Evolutionary conservation across 1,140 invertebrate genomes (phyloP).

Genomic region (Rhysida immarginata): DNA sequence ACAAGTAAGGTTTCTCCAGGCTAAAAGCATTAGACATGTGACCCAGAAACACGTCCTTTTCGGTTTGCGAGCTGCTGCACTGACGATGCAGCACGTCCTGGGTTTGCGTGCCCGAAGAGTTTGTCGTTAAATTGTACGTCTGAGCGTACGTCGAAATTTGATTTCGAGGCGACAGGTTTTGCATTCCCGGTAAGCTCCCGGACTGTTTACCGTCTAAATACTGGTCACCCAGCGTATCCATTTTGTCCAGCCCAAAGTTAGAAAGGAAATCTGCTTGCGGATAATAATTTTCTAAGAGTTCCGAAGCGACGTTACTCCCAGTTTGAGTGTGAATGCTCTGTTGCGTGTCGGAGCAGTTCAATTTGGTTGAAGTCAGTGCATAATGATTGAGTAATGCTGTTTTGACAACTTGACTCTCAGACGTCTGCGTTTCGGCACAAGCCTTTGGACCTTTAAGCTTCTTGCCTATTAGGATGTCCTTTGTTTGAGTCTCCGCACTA

Average conservation of each 20-base stretch:
- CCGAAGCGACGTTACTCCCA: not conserved
- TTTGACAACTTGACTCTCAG: not conserved
- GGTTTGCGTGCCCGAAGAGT: not conserved
- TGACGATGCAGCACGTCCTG: too few species aligned
- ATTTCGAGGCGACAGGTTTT: not conserved
- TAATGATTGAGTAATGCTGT: not conserved
- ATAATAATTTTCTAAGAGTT: not conserved
- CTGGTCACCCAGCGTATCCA: not conserved
- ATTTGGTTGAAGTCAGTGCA: not conserved
- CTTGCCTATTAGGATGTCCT: not conserved
- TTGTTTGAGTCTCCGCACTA: not conserved
- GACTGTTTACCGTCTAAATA: too few species aligned
- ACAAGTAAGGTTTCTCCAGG: too few species aligned
- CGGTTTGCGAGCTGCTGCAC: not conserved
- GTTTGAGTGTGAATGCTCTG: not conserved
- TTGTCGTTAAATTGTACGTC: not conserved
- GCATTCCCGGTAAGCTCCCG: not conserved
- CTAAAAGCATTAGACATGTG: not conserved
- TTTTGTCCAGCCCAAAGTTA: not conserved
- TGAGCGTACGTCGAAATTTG: not conserved
- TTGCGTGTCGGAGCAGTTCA: not conserved
- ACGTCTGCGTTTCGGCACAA: slow-evolving; percentile 2
- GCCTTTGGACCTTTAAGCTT: not conserved
- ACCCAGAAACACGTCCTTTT: slow-evolving; percentile 4
- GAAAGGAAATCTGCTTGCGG: not conserved